Base-by-base conservation (phyloP, 2,888 invertebrate species). In the Chorisops tibialis region DNA sequence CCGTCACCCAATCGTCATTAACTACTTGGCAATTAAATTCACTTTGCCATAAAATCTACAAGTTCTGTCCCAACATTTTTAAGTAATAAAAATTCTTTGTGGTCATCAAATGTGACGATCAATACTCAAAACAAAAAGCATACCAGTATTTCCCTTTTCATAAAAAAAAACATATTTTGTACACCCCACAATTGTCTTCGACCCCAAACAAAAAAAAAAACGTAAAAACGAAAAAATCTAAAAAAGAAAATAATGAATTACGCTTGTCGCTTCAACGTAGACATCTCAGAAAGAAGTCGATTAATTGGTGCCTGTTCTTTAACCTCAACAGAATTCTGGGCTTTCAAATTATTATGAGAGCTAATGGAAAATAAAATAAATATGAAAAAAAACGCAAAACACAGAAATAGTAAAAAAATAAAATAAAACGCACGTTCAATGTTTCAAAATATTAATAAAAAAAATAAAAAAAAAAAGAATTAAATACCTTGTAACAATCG, bases 401-500 rank as follows among this genome's bases (percentile, higher is more conserved):
- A 18, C 5, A 30, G 7, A 4, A 24, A 24, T 5, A 24, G 7
- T 5, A 24, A 24, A 4, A 24, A 24, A 30, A 7, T 9, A 30
- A 30, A 30, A 7, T 7, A 30, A 30, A 30, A 30, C 1, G 30
- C 30, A 30, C 30, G 30, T 30, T 30, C 30, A 30, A 7, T n/a
- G n/a, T n/a, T n/a, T n/a, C n/a, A n/a, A 22, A 22, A 12, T 21
- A 9, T 35, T 16, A 24, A 24, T 24, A 24, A 30, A 35, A 16
- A 14, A 35, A 50, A 50, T 6, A 21, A 4, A 2, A 49, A 24
- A 50, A 4, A 16, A 11, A 6, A 14, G 9, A 47, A 47, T 47
- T 7, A 12, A 41, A 54, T 62, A 67, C 65, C 66, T 63, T 62
- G 68, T 54, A 21, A 65, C 61, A 62, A 64, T 63, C 16, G 72